Conservation (phyloP, 2,888 invertebrate genomes). For the Cylindroiulus punctatus region DNA sequence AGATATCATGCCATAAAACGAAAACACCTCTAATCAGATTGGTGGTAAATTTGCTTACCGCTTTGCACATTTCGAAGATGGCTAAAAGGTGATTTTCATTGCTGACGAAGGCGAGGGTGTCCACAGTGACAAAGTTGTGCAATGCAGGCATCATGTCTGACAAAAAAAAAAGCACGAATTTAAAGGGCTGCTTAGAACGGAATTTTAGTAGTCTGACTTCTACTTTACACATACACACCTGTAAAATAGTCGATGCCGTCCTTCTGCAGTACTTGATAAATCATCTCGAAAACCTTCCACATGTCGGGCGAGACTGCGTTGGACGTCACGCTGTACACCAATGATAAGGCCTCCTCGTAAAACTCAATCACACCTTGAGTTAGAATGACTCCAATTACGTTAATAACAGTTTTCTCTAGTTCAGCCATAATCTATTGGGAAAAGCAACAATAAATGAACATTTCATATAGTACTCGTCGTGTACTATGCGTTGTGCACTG, state of each 20-base stretch:
- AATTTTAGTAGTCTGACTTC: too few relatives aligned
- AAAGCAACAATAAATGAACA: neutral
- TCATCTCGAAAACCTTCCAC: constrained; percentile 93
- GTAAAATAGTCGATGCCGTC: constrained; percentile 93
- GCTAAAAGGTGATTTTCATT: constrained; percentile 89
- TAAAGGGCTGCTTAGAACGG: too few relatives aligned
- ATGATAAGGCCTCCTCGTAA: constrained; percentile 94
- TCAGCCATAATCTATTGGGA: constrained; percentile 78
- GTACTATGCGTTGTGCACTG: too few relatives aligned
- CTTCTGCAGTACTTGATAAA: constrained; percentile 90
- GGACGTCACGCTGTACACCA: constrained; percentile 90
- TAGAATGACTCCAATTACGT: constrained; percentile 76
- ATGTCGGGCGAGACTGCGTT: constrained; percentile 89
- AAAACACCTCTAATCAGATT: too few relatives aligned
- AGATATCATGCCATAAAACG: too few relatives aligned
- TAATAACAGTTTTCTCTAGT: constrained; percentile 90
- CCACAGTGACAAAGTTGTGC: constrained; percentile 97
- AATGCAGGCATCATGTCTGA: constrained; percentile 98
- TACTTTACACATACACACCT: constrained; percentile 56
- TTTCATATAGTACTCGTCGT: too few relatives aligned
- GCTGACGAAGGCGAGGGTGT: constrained; percentile 91
- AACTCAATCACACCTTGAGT: constrained; percentile 88
- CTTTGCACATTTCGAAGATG: constrained; percentile 94
- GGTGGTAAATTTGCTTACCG: constrained; percentile 72
- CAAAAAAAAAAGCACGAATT: neutral